Conservation (phyloP, 2,797 vertebrate genomes). For the Pantherophis vulpinus region DNA sequence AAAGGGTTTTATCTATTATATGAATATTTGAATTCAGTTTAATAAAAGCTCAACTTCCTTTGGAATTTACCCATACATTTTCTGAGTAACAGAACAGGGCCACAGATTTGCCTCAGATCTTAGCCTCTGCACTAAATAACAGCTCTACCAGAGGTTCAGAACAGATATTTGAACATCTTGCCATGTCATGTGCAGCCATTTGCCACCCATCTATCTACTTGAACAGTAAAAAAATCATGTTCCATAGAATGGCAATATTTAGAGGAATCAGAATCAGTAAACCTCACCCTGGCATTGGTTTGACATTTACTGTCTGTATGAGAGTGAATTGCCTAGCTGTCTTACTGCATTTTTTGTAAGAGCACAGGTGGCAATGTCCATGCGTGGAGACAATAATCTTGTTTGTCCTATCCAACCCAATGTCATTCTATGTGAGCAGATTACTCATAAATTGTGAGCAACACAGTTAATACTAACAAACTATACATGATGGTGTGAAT, state of each 20-base stretch:
- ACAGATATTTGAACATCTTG: not conserved
- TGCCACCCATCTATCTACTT: not conserved
- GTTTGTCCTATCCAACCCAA: not conserved
- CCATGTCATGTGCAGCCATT: not conserved
- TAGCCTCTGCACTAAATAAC: not conserved
- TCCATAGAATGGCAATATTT: not conserved
- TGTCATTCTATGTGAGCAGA: not conserved
- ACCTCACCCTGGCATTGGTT: not conserved
- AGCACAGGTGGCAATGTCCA: not conserved
- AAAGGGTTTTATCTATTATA: not conserved
- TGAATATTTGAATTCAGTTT: not conserved
- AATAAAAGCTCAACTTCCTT: not conserved
- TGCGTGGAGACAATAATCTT: not conserved
- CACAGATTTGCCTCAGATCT: not conserved
- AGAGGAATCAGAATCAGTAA: not conserved
- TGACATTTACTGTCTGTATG: not conserved
- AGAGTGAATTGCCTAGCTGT: not conserved
- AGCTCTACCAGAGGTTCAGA: not conserved
- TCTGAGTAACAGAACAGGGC: not conserved
- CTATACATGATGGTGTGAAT: not conserved
- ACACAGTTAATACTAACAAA: not conserved
- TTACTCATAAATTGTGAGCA: not conserved
- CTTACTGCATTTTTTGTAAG: not conserved
- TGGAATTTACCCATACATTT: not conserved
- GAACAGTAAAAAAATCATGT: not conserved